These are phyloP conservation scores for Brachyptera putata DNA, from an alignment of 2,888 invertebrate species.

Conservation along the genomic window DNA sequence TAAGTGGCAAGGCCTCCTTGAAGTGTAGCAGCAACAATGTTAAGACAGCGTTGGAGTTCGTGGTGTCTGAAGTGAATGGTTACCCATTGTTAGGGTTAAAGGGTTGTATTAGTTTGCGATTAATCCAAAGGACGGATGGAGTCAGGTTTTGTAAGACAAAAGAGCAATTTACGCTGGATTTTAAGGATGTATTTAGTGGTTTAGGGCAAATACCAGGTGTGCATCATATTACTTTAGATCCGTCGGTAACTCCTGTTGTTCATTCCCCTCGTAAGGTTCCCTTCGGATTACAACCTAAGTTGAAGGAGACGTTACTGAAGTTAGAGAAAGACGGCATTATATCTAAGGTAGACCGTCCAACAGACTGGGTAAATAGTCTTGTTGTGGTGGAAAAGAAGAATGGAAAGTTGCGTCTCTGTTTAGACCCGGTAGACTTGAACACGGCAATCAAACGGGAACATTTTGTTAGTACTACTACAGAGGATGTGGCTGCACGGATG, in stretches of 20 bases:
- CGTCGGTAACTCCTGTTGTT: background rate
- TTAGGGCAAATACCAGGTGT: background rate
- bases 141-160: background rate
- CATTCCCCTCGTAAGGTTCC: background rate
- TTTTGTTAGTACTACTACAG: background rate
- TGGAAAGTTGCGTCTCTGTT: background rate
- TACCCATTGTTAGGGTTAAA: background rate
- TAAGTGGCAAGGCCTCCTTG: background rate
- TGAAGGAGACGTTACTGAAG: background rate
- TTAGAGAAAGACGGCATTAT: background rate
- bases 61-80: background rate
- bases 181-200: background rate
- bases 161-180: background rate
- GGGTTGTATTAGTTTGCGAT: background rate
- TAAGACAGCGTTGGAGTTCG: background rate
- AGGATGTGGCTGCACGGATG: constrained; percentile 2
- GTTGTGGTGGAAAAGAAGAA: constrained; percentile 3
- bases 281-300: background rate
- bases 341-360: background rate
- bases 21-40: background rate
- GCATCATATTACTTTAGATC: background rate
- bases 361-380: constrained; percentile 8
- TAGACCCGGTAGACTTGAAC: background rate
- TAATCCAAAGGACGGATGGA: background rate
- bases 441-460: background rate